Conservation (phyloP, 2,888 invertebrate species). For the Agapostemon virescens region DNA sequence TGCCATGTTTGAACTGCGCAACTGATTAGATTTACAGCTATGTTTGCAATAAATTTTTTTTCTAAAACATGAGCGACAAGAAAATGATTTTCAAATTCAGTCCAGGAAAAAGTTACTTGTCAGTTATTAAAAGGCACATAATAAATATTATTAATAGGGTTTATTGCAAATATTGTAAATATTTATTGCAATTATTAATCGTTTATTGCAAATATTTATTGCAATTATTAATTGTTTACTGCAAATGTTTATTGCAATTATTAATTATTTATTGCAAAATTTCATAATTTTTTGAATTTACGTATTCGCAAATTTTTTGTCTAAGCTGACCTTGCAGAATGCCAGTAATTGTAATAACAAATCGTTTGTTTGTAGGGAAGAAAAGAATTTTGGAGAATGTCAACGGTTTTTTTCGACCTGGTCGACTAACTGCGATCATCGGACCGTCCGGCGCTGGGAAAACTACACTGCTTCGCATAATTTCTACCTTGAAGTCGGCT, state of each 20-base stretch:
- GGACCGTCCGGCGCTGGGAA: slow-evolving; percentile 90
- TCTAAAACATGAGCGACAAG: not conserved
- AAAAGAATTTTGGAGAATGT: slow-evolving; percentile 82
- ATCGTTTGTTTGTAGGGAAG: slow-evolving; percentile 58
- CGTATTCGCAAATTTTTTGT: too few species aligned
- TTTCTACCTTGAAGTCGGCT: slow-evolving; percentile 85
- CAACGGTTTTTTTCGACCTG: slow-evolving; percentile 84
- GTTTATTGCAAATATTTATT: too few species aligned
- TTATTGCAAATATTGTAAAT: too few species aligned
- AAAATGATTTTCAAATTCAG: not conserved
- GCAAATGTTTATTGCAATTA: too few species aligned
- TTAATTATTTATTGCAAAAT: too few species aligned
- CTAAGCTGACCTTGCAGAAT: too few species aligned
- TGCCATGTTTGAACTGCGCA: not conserved
- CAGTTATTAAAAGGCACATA: too few species aligned
- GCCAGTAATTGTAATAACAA: not conserved
- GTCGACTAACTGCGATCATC: slow-evolving; percentile 85
- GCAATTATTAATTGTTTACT: too few species aligned
- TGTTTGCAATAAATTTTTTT: not conserved
- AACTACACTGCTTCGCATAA: slow-evolving; percentile 87
- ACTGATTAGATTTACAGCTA: not conserved
- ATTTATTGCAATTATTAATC: too few species aligned
- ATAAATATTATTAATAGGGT: too few species aligned
- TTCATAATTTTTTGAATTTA: too few species aligned
- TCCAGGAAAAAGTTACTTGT: not conserved